Evolutionary conservation across 2,888 invertebrate genomes (phyloP).

Genomic region (Andrena chrysosceles): DNA sequence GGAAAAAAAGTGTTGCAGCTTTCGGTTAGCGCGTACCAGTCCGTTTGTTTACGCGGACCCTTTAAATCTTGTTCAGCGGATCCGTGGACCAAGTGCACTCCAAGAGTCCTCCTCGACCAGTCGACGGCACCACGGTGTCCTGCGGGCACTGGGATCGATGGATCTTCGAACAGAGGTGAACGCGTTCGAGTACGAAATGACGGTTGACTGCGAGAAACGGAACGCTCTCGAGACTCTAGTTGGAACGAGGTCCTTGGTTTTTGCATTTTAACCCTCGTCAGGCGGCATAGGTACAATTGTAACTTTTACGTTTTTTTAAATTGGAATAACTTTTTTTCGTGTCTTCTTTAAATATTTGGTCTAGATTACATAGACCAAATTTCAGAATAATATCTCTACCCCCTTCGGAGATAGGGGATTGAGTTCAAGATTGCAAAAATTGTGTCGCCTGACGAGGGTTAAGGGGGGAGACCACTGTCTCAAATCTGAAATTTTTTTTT

Average conservation of each 20-base stretch:
- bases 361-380: too few species aligned
- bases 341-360: too few species aligned
- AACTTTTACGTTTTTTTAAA: too few species aligned
- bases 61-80: conserved; percentile 63
- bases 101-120: conserved; percentile 23
- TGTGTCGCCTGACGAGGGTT: too few species aligned
- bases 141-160: conserved; percentile 55
- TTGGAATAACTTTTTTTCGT: too few species aligned
- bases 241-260: not conserved
- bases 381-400: too few species aligned
- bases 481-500: too few species aligned
- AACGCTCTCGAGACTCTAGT: not conserved
- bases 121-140: conserved; percentile 31
- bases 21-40: conserved; percentile 64
- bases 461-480: too few species aligned
- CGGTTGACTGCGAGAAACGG: conserved; percentile 15
- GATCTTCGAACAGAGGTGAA: conserved; percentile 45
- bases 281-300: too few species aligned
- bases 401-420: too few species aligned
- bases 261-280: too few species aligned
- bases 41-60: conserved; percentile 70
- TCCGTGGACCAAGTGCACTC: conserved; percentile 49
- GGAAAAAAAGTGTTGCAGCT: conserved; percentile 78
- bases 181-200: conserved; percentile 31
- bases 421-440: too few species aligned